These are phyloP conservation scores for Ypsolopha sequella DNA, from an alignment of 2,888 invertebrate genomes.

Conservation along the genomic window DNA sequence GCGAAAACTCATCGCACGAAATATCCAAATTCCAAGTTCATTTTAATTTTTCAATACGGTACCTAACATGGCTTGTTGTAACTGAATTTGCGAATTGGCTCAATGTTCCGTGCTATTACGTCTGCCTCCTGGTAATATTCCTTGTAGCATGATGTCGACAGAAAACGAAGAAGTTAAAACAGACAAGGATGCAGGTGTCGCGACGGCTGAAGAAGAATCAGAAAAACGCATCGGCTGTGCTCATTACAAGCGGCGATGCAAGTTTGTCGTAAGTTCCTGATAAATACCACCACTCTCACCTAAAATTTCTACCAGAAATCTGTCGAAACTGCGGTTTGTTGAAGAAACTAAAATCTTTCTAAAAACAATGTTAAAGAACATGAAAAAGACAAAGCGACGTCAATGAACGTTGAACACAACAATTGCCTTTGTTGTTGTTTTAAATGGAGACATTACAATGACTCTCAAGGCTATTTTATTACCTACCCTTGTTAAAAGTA, in stretches of 20 bases:
- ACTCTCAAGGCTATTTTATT: neutral
- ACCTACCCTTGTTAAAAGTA: too few species aligned
- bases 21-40: too few species aligned
- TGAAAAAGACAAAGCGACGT: conserved; percentile 37
- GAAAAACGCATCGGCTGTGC: conserved; percentile 78
- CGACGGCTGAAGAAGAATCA: conserved; percentile 24
- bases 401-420: conserved; percentile 26
- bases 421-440: conserved; percentile 7
- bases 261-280: conserved; percentile 80
- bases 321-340: too few species aligned
- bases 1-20: too few species aligned
- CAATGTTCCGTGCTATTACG: neutral
- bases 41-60: too few species aligned
- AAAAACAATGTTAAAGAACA: too few species aligned
- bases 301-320: neutral
- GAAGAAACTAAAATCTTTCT: too few species aligned
- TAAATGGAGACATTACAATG: neutral
- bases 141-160: conserved; percentile 35
- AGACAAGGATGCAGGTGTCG: neutral
- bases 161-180: conserved; percentile 17
- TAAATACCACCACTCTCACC: conserved; percentile 26
- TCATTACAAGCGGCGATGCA: conserved; percentile 87
- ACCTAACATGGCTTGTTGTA: too few species aligned
- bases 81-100: too few species aligned
- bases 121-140: neutral